Conservation (phyloP, 1,140 invertebrate genomes). For the Calycopis cecrops region DNA sequence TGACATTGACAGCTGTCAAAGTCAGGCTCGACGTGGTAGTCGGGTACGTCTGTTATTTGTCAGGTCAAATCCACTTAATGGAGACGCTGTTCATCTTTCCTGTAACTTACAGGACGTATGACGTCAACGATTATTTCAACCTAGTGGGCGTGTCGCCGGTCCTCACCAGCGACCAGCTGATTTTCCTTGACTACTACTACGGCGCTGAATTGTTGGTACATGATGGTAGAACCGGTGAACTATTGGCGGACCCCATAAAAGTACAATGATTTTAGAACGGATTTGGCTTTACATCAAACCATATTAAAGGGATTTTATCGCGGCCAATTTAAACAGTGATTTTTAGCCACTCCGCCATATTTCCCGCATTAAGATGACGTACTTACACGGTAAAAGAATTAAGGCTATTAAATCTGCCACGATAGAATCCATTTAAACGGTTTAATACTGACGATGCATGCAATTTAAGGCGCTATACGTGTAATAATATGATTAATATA, state of each 20-base stretch:
- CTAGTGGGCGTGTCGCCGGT: background rate
- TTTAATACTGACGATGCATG: too few species aligned
- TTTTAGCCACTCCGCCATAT: too few species aligned
- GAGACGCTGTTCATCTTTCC: background rate
- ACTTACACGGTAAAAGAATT: too few species aligned
- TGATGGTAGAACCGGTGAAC: background rate
- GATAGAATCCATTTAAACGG: too few species aligned
- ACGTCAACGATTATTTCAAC: background rate
- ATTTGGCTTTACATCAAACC: too few species aligned
- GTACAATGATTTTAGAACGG: background rate
- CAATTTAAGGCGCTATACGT: too few species aligned
- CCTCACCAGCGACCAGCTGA: background rate
- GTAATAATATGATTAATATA: too few species aligned
- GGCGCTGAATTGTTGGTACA: background rate
- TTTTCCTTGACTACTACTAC: background rate
- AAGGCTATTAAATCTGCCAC: too few species aligned
- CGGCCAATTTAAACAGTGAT: too few species aligned
- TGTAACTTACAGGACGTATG: background rate
- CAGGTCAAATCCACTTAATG: constrained; percentile 22
- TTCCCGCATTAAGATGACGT: too few species aligned
- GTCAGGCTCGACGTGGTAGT: constrained; percentile 28
- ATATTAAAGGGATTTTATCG: too few species aligned
- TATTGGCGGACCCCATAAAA: background rate
- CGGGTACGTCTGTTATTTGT: constrained; percentile 36
- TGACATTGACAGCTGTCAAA: constrained; percentile 29